Evolutionary conservation across 2,888 invertebrate species (phyloP).

Genomic region (Nephrotoma appendiculata): DNA sequence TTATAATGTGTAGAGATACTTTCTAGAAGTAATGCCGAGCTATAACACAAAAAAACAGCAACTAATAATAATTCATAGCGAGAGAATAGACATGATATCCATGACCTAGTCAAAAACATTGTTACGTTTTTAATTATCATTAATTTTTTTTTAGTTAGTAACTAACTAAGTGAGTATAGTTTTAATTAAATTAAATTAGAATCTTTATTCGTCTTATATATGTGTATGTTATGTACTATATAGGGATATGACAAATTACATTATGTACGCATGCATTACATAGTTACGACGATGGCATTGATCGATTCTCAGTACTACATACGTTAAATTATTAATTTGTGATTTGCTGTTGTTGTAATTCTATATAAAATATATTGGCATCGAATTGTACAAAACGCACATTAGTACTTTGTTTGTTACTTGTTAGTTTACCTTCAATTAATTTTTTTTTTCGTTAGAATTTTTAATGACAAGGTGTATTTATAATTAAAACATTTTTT

Average conservation of each 20-base stretch:
- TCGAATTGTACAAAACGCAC: background rate
- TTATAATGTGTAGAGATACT: background rate
- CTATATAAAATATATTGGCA: background rate
- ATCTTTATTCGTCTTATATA: background rate
- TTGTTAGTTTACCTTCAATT: background rate
- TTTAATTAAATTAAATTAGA: background rate
- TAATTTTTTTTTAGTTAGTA: background rate
- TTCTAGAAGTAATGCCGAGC: background rate
- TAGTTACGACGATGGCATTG: background rate
- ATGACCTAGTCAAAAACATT: constrained; percentile 3
- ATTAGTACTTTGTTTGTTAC: background rate
- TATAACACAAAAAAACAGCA: background rate
- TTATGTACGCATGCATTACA: background rate
- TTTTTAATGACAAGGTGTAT: background rate
- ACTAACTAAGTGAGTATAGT: background rate
- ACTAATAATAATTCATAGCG: background rate
- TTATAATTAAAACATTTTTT: background rate
- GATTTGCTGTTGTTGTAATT: background rate
- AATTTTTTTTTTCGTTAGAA: background rate
- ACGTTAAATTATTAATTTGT: background rate
- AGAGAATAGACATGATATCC: constrained; percentile 1
- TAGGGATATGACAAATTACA: background rate
- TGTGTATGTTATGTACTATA: background rate
- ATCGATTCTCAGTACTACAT: background rate
- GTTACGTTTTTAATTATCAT: background rate